Percentiles rank a stretch among this genome's conserved stretches.
Conservation (phyloP, 2,888 invertebrate species). For the Pterostichus madidus region DNA sequence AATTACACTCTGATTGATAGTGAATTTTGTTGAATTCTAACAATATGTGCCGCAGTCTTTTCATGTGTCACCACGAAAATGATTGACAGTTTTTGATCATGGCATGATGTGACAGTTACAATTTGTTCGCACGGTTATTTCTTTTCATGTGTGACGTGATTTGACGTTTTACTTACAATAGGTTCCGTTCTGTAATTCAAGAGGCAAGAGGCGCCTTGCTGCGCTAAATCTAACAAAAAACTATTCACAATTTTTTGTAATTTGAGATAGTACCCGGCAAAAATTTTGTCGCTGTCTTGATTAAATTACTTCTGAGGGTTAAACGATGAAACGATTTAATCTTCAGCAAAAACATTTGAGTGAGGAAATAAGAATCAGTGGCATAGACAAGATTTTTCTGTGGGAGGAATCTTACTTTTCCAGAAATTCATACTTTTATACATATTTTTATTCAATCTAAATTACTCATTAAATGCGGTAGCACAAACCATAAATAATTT, state of each 20-base stretch:
- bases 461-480: no score
- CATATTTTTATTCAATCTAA: no score
- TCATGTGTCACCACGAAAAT: conserved; percentile 24
- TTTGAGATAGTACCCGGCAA: neutral
- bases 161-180: conserved; percentile 41
- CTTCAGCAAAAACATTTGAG: no score
- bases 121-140: conserved; percentile 69
- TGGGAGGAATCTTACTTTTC: no score
- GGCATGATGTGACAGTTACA: conserved; percentile 70
- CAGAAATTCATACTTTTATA: no score
- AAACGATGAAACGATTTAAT: no score
- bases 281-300: no score
- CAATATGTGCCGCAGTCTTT: neutral
- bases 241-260: conserved; percentile 19
- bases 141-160: conserved; percentile 47
- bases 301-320: no score
- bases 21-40: neutral
- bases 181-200: conserved; percentile 9
- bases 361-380: no score
- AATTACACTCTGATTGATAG: conserved; percentile 22
- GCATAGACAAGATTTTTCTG: no score
- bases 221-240: neutral
- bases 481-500: no score
- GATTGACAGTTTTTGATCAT: conserved; percentile 68
- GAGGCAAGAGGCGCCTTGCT: neutral